A percentile compares a stretch with the other conserved stretches of the same genome.
These are phyloP conservation scores for Drosophila jambulina DNA, from an alignment of 1,140 invertebrate species.

Conservation along the genomic window DNA sequence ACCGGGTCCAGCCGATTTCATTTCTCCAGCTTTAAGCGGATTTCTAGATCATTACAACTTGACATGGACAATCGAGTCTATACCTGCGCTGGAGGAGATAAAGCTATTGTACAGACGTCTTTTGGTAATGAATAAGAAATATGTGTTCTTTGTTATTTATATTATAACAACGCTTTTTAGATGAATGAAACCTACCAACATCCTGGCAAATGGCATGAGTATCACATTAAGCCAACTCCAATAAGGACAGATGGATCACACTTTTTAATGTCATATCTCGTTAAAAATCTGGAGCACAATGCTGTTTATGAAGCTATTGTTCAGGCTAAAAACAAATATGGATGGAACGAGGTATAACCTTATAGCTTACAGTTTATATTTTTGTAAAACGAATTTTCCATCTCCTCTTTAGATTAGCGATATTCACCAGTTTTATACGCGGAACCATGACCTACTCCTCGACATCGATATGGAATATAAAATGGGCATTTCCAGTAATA, in stretches of 20 bases:
- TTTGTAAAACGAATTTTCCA: background rate
- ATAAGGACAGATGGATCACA: conserved; percentile 73
- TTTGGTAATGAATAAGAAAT: conserved; percentile 74
- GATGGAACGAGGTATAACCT: conserved; percentile 87
- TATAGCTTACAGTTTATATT: background rate
- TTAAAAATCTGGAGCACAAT: conserved; percentile 86
- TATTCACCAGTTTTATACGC: conserved; percentile 84
- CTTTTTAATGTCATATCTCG: conserved; percentile 86
- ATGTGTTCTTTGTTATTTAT: background rate
- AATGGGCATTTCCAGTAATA: conserved; percentile 74
- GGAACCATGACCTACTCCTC: conserved; percentile 79
- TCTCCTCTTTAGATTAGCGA: conserved; percentile 77
- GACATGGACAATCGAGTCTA: conserved; percentile 87
- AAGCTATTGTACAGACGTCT: conserved; percentile 86
- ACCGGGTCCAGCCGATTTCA: conserved; percentile 86
- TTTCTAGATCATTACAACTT: conserved; percentile 86
- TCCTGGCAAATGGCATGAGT: conserved; percentile 87
- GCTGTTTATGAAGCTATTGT: conserved; percentile 88
- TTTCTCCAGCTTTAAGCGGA: conserved; percentile 85
- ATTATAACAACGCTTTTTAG: conserved; percentile 60
- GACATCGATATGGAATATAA: conserved; percentile 85
- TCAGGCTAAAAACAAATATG: conserved; percentile 89
- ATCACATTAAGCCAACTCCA: conserved; percentile 80
- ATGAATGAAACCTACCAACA: conserved; percentile 86
- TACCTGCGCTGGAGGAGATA: conserved; percentile 86